phyloP scores from a whole-genome alignment of 2,888 invertebrate genomes.

The Limnephilus rhombicus region DNA sequence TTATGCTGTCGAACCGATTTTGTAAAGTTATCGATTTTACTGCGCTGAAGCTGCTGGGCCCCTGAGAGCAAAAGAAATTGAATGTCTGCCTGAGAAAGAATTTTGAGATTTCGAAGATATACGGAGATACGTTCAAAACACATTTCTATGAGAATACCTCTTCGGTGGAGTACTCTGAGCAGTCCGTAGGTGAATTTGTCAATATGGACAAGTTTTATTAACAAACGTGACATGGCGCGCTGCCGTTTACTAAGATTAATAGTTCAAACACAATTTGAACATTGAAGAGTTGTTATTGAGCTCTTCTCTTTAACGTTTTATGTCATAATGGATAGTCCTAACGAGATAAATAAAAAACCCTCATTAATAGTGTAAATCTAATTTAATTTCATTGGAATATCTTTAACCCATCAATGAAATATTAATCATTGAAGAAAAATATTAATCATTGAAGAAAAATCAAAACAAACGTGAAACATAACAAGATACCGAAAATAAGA shows the following conservation, averaged over 20 bases:
- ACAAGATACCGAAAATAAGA: too few relatives aligned
- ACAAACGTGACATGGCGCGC: slow-evolving; percentile 49
- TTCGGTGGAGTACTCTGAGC: neutral
- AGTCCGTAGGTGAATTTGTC: slow-evolving; percentile 42
- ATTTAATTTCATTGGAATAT: too few relatives aligned
- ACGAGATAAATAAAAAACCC: neutral
- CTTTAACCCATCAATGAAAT: too few relatives aligned
- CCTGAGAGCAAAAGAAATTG: neutral
- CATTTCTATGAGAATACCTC: neutral
- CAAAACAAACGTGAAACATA: too few relatives aligned
- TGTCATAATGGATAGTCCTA: neutral
- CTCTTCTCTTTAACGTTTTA: neutral
- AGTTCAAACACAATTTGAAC: neutral
- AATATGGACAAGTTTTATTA: slow-evolving; percentile 52
- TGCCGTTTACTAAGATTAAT: slow-evolving; percentile 25
- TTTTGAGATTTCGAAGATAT: neutral
- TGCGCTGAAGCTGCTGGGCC: too few relatives aligned
- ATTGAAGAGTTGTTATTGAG: neutral
- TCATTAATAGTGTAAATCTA: too few relatives aligned
- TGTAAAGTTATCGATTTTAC: too few relatives aligned
- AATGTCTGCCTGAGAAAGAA: neutral
- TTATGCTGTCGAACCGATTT: too few relatives aligned
- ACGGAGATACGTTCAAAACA: neutral
- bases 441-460: too few relatives aligned
- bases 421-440: too few relatives aligned